Conservation (phyloP, 2,797 vertebrate genomes). For the Gorsachius magnificus region DNA sequence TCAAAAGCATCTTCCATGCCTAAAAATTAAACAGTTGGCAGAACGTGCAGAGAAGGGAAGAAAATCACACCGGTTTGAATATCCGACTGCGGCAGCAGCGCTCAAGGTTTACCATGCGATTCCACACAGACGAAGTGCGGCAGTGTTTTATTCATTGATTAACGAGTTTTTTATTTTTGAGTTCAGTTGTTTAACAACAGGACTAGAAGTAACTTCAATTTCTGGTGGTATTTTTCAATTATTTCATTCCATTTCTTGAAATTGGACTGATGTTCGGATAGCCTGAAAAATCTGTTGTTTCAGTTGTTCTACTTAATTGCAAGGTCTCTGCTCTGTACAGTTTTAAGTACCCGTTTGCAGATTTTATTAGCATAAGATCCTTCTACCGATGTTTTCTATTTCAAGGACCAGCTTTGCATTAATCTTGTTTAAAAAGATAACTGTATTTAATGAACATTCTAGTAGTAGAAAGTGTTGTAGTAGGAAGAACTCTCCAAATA, state of each 20-base stretch:
- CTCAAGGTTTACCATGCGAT: not conserved
- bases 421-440: slow-evolving; percentile 4
- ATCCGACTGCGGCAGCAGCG: not conserved
- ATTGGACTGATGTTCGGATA: not conserved
- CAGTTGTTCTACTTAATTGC: not conserved
- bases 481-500: not conserved
- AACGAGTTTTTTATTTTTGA: slow-evolving; percentile 6
- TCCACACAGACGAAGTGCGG: not conserved
- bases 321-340: not conserved
- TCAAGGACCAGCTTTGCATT: slow-evolving; percentile 36
- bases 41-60: slow-evolving; percentile 9
- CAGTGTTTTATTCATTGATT: not conserved
- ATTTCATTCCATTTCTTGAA: not conserved
- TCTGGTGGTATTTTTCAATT: slow-evolving; percentile 7
- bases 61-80: not conserved
- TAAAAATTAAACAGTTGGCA: not conserved
- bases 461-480: slow-evolving; percentile 27
- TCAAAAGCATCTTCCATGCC: slow-evolving; percentile 13
- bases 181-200: not conserved
- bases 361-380: not conserved
- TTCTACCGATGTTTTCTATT: slow-evolving; percentile 1
- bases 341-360: not conserved
- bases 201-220: slow-evolving; percentile 4
- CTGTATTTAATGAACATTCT: slow-evolving; percentile 37
- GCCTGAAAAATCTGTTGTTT: not conserved